Evolutionary conservation across 1,140 invertebrate genomes (phyloP).

Genomic region (Psix sp.): DNA sequence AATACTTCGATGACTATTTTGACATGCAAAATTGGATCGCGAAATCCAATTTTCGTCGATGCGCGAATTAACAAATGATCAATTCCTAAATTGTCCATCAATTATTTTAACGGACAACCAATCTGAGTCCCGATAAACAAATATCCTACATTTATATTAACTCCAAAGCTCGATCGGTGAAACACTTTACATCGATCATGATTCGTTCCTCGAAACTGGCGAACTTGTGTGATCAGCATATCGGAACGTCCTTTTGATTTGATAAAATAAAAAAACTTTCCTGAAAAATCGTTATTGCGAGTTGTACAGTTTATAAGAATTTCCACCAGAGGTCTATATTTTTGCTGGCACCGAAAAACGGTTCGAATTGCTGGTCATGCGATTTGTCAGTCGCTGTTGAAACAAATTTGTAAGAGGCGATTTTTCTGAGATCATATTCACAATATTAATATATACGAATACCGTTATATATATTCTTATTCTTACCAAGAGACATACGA

Average conservation of each 20-base stretch:
- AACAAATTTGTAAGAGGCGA: no score
- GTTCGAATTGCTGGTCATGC: neutral
- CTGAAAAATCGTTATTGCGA: slow-evolving; percentile 19
- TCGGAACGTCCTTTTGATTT: neutral
- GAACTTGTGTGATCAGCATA: slow-evolving; percentile 9
- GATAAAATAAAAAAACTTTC: slow-evolving; percentile 15
- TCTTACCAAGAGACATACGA: no score
- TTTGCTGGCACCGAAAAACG: slow-evolving; percentile 20
- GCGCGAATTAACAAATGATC: no score
- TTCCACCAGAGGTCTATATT: slow-evolving; percentile 38
- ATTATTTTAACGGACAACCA: slow-evolving; percentile 8
- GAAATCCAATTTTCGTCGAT: no score
- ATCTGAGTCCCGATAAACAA: no score
- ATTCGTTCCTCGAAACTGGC: slow-evolving; percentile 47
- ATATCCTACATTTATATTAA: slow-evolving; percentile 2
- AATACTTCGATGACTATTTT: no score
- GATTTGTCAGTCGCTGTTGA: slow-evolving; percentile 9
- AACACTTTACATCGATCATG: slow-evolving; percentile 41
- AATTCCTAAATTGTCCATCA: no score
- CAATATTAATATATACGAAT: no score
- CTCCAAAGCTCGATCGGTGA: slow-evolving; percentile 33
- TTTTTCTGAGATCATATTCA: no score
- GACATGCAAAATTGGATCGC: no score
- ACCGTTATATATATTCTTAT: no score
- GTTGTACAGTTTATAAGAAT: slow-evolving; percentile 44